Base-by-base conservation (phyloP, 92 coral and sea anemone genomes). In the Zoanthus sociatus region DNA sequence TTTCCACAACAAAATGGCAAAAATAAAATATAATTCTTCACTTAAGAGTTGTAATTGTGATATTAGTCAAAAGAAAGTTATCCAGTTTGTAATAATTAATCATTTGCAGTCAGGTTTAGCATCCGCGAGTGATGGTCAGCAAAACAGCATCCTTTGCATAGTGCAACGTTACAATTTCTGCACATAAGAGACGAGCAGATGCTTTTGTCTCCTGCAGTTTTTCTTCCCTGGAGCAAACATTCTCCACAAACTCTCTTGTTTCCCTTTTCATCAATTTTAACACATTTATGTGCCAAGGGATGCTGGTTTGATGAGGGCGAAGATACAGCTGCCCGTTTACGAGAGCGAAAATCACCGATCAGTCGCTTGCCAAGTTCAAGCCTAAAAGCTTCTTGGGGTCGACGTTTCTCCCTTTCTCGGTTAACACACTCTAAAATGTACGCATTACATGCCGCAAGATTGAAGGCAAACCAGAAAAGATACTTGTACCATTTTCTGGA, bases 401-500 rank as follows among this genome's bases (percentile, higher is more conserved):
- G 60, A n/a, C 84, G 44, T 84, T 86, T 72, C 64, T 12, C 78
- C 3, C 68, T 61, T 15, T 55, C 63, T 16, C 0, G 63, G 63
- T 55, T 10, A 16, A 66, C 61, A 16, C 72, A 84, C 92, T 64
- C 89, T 71, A 86, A 58, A 87, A 81, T 73, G 74, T 78, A 84
- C 33, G 77, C 82, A 75, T 82, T 91, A 69, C 86, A 75, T 8
- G 86, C 79, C 70, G 88, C 77, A 18, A 88, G 58, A 76, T 88
- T 83, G 26, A 61, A 61, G 68, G 18, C 68, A 61, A 61, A 61
- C 68, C 68, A 61, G 68, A 61, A 12, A 61, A 83, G 60, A 26
- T 84, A 92, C 78, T 73, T 84, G 82, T 89, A 92, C 92, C 92
- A 85, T 77, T 92, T 84, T 44, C 86, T 77, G 32, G 88, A 87